Conservation (phyloP, 2,113 vertebrate genomes). For the Maccullochella peelii region DNA sequence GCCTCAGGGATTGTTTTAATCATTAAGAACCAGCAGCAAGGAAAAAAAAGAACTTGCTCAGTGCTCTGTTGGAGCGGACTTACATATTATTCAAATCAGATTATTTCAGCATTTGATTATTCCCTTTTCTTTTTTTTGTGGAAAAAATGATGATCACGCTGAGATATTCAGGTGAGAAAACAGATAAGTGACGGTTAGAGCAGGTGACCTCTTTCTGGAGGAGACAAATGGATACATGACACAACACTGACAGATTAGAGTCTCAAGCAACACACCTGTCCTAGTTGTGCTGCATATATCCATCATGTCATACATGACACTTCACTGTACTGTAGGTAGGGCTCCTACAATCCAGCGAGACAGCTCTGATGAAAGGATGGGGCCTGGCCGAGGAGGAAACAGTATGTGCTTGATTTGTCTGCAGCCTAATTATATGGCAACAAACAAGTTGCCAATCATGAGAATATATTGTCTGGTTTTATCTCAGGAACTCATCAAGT, state of each 20-base stretch:
- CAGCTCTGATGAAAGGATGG: conserved; percentile 38
- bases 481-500: conserved; percentile 86
- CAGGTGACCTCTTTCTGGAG: neutral
- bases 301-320: neutral
- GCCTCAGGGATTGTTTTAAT: conserved; percentile 76
- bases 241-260: conserved; percentile 4
- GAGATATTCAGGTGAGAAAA: conserved; percentile 3
- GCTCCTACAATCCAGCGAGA: conserved; percentile 21
- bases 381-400: conserved; percentile 54
- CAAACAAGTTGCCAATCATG: conserved; percentile 86
- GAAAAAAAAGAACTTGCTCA: conserved; percentile 13
- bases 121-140: conserved; percentile 4
- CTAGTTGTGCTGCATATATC: neutral
- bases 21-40: conserved; percentile 63
- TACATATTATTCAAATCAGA: conserved; percentile 52
- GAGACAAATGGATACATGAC: conserved; percentile 17
- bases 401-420: conserved; percentile 73
- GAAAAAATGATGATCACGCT: neutral
- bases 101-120: conserved; percentile 37
- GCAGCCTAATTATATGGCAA: conserved; percentile 83
- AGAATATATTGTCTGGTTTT: conserved; percentile 85
- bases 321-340: neutral
- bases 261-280: neutral
- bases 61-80: conserved; percentile 21
- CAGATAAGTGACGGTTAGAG: neutral